Conservation (phyloP, 1,140 invertebrate species). For the Contarinia nasturtii region DNA sequence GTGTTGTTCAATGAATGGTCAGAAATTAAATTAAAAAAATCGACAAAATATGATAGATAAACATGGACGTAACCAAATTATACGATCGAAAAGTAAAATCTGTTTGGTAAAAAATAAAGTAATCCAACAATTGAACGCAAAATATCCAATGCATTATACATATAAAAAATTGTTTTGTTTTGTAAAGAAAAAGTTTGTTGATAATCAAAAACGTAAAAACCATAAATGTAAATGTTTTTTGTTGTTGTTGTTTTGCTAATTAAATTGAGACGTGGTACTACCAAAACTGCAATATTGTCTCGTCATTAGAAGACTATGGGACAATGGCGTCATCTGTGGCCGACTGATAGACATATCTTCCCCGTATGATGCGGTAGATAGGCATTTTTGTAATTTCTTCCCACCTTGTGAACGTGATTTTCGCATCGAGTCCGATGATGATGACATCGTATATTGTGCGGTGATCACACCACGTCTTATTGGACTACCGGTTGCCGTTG, state of each 20-base stretch:
- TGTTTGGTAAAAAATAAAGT: no score
- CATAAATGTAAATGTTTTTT: not conserved
- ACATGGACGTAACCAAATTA: no score
- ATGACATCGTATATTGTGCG: conserved; percentile 3
- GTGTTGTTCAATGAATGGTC: no score
- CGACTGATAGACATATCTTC: conserved; percentile 33
- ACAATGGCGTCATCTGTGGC: conserved; percentile 31
- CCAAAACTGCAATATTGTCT: conserved; percentile 85
- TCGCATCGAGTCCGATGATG: conserved; percentile 26
- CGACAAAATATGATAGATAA: no score
- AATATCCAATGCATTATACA: no score
- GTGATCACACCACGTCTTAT: conserved; percentile 11
- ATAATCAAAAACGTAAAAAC: not conserved
- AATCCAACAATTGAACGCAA: no score
- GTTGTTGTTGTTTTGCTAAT: not conserved
- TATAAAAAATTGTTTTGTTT: no score
- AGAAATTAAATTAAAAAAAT: no score
- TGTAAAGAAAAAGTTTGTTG: not conserved
- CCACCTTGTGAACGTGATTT: conserved; percentile 76
- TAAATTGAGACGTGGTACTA: conserved; percentile 37
- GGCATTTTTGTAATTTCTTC: conserved; percentile 71
- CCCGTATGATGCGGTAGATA: conserved; percentile 57
- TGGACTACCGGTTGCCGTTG: conserved; percentile 7
- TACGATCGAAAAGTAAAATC: no score
- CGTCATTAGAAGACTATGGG: conserved; percentile 48